A percentile compares a stretch with the other conserved stretches of the same genome.
Conservation (phyloP, 2,888 invertebrate genomes). For the Prionchulus punctatus region DNA sequence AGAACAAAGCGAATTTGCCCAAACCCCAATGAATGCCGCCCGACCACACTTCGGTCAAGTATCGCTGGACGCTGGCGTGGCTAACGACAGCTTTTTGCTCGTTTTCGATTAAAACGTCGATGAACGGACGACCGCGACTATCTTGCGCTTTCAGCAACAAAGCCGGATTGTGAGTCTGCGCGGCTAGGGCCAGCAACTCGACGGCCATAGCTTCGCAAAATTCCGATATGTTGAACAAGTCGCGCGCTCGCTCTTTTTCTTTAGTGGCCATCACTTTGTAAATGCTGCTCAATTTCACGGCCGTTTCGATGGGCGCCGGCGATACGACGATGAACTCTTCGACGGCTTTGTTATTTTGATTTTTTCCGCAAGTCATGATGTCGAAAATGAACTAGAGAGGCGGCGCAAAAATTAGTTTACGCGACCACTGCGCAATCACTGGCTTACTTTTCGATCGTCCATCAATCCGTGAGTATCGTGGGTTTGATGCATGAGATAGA, state of each 20-base stretch:
- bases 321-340: conserved; percentile 96
- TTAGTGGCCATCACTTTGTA: conserved; percentile 47
- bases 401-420: neutral
- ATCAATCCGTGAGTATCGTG: conserved; percentile 90
- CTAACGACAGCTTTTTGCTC: conserved; percentile 69
- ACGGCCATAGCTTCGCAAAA: conserved; percentile 97
- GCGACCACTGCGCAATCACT: neutral
- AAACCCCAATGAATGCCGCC: conserved; percentile 90
- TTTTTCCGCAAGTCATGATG: conserved; percentile 59
- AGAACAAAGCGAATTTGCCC: conserved; percentile 78
- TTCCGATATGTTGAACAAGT: conserved; percentile 80
- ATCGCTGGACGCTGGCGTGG: conserved; percentile 37
- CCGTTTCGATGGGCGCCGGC: conserved; percentile 95
- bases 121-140: conserved; percentile 66
- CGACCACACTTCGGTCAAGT: conserved; percentile 75
- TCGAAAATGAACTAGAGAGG: conserved; percentile 69
- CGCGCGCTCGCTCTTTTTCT: conserved; percentile 75
- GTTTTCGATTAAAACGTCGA: conserved; percentile 66
- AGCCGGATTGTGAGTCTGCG: neutral
- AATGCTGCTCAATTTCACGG: conserved; percentile 77
- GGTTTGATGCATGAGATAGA: conserved; percentile 87
- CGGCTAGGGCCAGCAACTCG: conserved; percentile 76
- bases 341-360: conserved; percentile 79
- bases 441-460: conserved; percentile 70
- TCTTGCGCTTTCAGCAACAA: conserved; percentile 86